Evolutionary conservation across 2,113 vertebrate species (phyloP), one percentile per base, ranked within the genome.

Genomic region (Tachysurus vachellii): DNA sequence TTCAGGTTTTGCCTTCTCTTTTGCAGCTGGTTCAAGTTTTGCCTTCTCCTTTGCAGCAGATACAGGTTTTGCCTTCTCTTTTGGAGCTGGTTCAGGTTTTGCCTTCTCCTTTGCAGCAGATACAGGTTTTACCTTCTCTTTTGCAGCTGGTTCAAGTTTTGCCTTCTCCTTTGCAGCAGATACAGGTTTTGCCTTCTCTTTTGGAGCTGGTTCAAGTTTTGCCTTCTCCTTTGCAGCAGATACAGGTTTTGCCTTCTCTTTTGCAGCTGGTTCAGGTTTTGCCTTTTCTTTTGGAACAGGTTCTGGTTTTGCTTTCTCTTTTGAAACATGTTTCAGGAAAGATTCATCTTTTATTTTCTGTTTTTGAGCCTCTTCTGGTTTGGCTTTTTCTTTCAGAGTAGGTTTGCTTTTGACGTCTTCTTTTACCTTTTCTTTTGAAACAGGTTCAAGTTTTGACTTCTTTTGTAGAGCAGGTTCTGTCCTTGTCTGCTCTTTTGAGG

Each of bases 41-140:
- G 21, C 5, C 21, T 56, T 61, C 42, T 71, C 36, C 31, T 81
- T 86, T 28, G 59, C 5, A 82, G 1, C 4, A 61, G 80, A 7
- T 68, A 54, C 66, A 14, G 19, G 23, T 50, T 68, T 82, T 31
- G 57, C 71, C n/a, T 89, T 90, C 47, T 85, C 73, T n/a, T 80
- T 53, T 64, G 44, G 61, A 76, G 14, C 44, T 91, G 88, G 90
- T 90, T 77, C 42, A 17, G 26, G 23, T 88, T 89, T 91, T 14
- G 1, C n/a, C 82, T 89, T 80, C 23, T 61, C 11, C 44, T 59
- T 76, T 17, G 70, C 23, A 47, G 36, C 54, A 64, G 31, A 57
- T 64, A 31, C 59, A 77, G 70, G 44, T 68, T 50, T 56, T 2
- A 16, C 10, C 14, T 26, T 80, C 76, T 80, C 50, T 36, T 70